A percentile compares a stretch with the other conserved stretches of the same genome.
These are phyloP conservation scores for Heterodera filipjevi DNA, from an alignment of 2,888 invertebrate genomes.

Conservation along the genomic window DNA sequence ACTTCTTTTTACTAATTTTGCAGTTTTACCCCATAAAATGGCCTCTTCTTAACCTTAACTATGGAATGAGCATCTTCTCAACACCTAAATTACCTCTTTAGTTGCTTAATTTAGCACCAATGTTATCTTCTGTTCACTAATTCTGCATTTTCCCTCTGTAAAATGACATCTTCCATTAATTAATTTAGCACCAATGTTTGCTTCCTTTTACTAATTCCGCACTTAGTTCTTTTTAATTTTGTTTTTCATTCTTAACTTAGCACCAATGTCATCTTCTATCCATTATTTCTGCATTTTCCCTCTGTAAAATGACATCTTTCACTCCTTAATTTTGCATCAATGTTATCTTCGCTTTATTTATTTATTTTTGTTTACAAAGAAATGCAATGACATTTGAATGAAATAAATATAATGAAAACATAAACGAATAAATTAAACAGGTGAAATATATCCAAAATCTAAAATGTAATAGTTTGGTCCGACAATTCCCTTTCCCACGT, in stretches of 20 bases:
- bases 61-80: neutral
- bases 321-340: neutral
- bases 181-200: slow-evolving; percentile 16
- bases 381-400: neutral
- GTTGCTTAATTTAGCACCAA: neutral
- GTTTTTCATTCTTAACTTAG: neutral
- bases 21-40: slow-evolving; percentile 1
- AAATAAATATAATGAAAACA: neutral
- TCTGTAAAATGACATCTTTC: neutral
- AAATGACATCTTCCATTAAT: neutral
- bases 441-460: neutral
- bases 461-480: neutral
- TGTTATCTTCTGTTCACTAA: neutral
- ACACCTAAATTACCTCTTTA: no score
- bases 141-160: slow-evolving; percentile 1
- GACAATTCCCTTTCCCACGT: neutral
- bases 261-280: neutral
- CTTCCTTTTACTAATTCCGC: no score
- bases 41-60: neutral
- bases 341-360: no score
- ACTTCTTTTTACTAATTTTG: slow-evolving; percentile 16
- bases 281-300: neutral
- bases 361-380: no score
- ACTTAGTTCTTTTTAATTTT: no score
- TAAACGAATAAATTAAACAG: no score